A percentile compares a stretch with the other conserved stretches of the same genome.
Evolutionary conservation across 2,113 vertebrate species (phyloP).

Genomic region (Cnemophilus loriae): DNA sequence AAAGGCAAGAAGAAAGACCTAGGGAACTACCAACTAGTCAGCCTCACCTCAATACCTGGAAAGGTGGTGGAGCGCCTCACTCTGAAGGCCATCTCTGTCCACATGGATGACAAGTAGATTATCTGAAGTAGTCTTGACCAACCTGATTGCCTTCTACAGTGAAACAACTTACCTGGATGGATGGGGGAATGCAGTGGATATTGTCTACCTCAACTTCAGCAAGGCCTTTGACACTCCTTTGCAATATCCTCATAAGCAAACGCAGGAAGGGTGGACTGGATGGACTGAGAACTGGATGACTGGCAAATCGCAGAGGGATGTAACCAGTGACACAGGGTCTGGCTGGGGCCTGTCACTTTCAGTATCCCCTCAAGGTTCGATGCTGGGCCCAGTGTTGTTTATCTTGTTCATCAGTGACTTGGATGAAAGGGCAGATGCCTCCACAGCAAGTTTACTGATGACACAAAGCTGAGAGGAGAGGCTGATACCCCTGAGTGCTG

Average conservation of each 20-base stretch:
- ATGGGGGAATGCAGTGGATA: neutral
- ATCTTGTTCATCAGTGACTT: neutral
- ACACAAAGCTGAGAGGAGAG: neutral
- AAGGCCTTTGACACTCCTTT: neutral
- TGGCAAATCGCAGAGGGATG: rapidly evolving
- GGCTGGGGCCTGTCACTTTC: neutral
- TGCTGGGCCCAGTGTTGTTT: neutral
- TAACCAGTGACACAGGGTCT: neutral
- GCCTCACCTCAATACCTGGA: neutral
- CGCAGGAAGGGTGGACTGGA: neutral
- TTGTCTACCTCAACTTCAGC: neutral
- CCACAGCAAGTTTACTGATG: neutral
- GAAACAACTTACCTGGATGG: neutral
- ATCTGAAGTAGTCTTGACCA: neutral
- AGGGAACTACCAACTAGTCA: neutral
- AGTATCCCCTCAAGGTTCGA: neutral
- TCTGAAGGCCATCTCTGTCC: neutral
- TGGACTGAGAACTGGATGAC: neutral
- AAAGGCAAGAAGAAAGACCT: neutral
- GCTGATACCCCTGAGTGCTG: rapidly evolving
- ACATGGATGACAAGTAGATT: neutral
- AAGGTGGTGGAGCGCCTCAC: neutral
- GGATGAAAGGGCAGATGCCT: neutral
- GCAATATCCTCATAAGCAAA: neutral
- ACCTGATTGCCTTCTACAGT: neutral